These are phyloP conservation scores for Xanthorhoe spadicearia DNA, from an alignment of 2,888 invertebrate genomes.

Conservation along the genomic window DNA sequence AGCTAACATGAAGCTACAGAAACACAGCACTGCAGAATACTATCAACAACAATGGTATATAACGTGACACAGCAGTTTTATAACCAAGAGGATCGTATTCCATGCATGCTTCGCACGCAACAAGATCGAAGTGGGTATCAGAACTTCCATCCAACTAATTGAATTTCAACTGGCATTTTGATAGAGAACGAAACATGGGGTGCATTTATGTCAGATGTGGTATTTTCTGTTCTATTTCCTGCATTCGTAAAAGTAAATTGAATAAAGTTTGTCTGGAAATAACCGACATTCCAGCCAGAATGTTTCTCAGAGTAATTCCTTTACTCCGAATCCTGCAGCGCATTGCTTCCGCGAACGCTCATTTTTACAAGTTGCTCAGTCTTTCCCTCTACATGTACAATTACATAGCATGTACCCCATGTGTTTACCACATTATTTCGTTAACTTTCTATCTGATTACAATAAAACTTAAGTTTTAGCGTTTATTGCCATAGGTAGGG, in stretches of 20 bases:
- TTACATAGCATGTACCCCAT: not conserved
- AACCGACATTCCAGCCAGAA: conserved; percentile 3
- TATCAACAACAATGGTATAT: not conserved
- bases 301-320: conserved; percentile 4
- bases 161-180: conserved; percentile 16
- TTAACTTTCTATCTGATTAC: not conserved
- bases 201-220: conserved; percentile 5
- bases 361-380: not conserved
- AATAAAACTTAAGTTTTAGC: too few species aligned
- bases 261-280: conserved; percentile 9
- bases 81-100: not conserved
- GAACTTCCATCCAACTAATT: conserved; percentile 4
- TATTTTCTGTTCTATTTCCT: conserved; percentile 7
- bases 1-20: not conserved
- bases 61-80: conserved; percentile 5
- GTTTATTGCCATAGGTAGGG: too few species aligned
- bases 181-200: conserved; percentile 9
- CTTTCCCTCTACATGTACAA: not conserved
- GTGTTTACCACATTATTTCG: not conserved
- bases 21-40: not conserved
- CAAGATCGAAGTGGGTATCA: conserved; percentile 2
- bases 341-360: not conserved
- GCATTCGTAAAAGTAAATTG: conserved; percentile 10
- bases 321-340: not conserved
- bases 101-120: conserved; percentile 6